Conservation (phyloP, 2,797 vertebrate genomes). For the Crenichthys baileyi region DNA sequence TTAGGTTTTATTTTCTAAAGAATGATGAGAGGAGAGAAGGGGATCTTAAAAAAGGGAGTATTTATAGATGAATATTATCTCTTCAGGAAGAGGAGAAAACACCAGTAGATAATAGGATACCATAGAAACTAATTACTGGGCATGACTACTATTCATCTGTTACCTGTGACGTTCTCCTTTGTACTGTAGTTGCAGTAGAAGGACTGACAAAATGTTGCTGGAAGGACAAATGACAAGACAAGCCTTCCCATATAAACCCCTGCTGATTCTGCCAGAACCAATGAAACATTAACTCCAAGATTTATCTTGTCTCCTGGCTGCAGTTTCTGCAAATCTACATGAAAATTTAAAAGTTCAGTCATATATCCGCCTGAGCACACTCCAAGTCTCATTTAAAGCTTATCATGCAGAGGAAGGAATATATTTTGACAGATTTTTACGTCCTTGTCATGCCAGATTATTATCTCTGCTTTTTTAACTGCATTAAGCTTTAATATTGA, state of each 20-base stretch:
- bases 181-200: constrained; percentile 13
- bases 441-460: constrained; percentile 7
- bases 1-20: background rate
- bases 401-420: constrained; percentile 8
- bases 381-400: constrained; percentile 9
- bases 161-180: constrained; percentile 5
- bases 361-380: background rate
- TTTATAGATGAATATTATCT: background rate
- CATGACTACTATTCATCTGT: constrained; percentile 17
- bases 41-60: background rate
- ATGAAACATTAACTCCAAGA: constrained; percentile 1
- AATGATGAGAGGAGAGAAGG: background rate
- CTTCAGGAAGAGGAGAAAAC: constrained; percentile 38
- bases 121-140: background rate
- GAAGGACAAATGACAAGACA: constrained; percentile 1
- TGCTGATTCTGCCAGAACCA: constrained; percentile 7
- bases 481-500: constrained; percentile 16
- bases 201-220: constrained; percentile 8
- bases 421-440: constrained; percentile 21
- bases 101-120: background rate
- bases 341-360: background rate
- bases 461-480: constrained; percentile 5
- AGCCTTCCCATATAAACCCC: background rate
- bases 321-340: constrained; percentile 12
- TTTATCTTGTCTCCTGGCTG: background rate